Evolutionary conservation across 2,797 vertebrate species (phyloP).

Genomic region (Knipowitschia caucasica): DNA sequence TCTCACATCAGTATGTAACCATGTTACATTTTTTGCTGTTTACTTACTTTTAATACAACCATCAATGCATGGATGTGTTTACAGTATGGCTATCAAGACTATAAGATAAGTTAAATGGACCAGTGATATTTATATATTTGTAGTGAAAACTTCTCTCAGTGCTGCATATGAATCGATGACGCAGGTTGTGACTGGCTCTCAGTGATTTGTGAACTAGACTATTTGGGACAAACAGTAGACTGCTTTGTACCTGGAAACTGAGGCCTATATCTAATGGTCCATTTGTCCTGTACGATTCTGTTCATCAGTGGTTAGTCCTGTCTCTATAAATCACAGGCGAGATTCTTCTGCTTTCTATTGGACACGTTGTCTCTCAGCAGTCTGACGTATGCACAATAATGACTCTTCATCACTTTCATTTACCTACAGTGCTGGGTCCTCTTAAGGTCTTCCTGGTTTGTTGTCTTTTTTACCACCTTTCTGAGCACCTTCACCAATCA

Average conservation of each 20-base stretch:
- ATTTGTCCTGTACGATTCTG: neutral
- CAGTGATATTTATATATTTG: neutral
- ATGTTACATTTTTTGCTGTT: neutral
- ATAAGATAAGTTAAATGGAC: neutral
- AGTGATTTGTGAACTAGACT: neutral
- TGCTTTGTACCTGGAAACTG: slow-evolving; percentile 12
- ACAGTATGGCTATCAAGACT: neutral
- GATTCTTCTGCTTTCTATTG: slow-evolving; percentile 41
- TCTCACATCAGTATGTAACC: slow-evolving; percentile 7
- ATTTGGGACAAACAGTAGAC: neutral
- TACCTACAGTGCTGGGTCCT: slow-evolving; percentile 28
- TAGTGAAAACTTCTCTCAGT: neutral
- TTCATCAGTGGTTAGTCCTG: slow-evolving; percentile 3
- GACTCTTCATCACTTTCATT: slow-evolving; percentile 58
- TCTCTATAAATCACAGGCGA: slow-evolving; percentile 20
- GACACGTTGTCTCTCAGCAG: slow-evolving; percentile 34
- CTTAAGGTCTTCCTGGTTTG: slow-evolving; percentile 20
- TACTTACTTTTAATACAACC: neutral
- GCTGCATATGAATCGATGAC: neutral
- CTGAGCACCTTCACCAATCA: slow-evolving; percentile 3
- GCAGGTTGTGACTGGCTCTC: neutral
- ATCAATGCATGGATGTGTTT: no score
- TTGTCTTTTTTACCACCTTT: slow-evolving; percentile 29
- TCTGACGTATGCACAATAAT: slow-evolving; percentile 34
- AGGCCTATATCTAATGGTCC: slow-evolving; percentile 11